A percentile compares a stretch with the other conserved stretches of the same genome.
These are phyloP conservation scores for Phenganax stokvisi DNA, from an alignment of 92 coral and sea anemone genomes.

Conservation along the genomic window DNA sequence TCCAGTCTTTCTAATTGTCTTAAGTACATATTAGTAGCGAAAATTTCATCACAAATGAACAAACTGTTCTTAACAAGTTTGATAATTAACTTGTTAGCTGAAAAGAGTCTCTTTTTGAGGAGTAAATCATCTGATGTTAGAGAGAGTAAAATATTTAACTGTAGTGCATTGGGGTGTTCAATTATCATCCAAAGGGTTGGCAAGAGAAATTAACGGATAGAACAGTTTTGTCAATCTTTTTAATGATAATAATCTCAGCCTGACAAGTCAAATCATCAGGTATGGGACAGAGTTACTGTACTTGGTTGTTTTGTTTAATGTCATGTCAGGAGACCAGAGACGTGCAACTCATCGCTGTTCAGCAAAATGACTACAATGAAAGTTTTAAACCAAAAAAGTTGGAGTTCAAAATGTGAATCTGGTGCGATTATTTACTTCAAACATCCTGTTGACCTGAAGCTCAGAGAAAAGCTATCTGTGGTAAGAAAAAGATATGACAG, in stretches of 20 bases:
- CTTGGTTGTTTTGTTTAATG: not conserved
- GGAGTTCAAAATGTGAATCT: constrained; percentile 29
- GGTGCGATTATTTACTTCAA: constrained; percentile 37
- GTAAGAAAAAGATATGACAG: constrained; percentile 2
- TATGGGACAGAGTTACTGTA: too few relatives aligned
- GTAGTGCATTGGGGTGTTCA: too few relatives aligned
- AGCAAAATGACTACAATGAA: constrained; percentile 21
- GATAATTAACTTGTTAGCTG: not conserved
- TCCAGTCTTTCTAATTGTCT: too few relatives aligned
- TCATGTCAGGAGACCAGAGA: constrained; percentile 32
- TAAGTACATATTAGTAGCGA: too few relatives aligned
- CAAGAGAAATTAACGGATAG: too few relatives aligned
- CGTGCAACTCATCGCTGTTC: constrained; percentile 46
- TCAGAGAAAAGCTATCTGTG: constrained; percentile 13
- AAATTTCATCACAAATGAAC: too few relatives aligned
- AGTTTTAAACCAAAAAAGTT: constrained; percentile 22
- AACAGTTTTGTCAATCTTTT: too few relatives aligned
- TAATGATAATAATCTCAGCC: too few relatives aligned
- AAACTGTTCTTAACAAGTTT: too few relatives aligned
- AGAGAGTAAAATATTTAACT: too few relatives aligned
- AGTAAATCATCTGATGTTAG: not conserved
- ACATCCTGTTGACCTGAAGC: constrained; percentile 36
- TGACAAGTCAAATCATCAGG: too few relatives aligned
- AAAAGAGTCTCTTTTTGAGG: not conserved
- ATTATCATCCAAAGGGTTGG: too few relatives aligned